Evolutionary conservation across 2,113 vertebrate species (phyloP).

Genomic region (Aphelocoma coerulescens): DNA sequence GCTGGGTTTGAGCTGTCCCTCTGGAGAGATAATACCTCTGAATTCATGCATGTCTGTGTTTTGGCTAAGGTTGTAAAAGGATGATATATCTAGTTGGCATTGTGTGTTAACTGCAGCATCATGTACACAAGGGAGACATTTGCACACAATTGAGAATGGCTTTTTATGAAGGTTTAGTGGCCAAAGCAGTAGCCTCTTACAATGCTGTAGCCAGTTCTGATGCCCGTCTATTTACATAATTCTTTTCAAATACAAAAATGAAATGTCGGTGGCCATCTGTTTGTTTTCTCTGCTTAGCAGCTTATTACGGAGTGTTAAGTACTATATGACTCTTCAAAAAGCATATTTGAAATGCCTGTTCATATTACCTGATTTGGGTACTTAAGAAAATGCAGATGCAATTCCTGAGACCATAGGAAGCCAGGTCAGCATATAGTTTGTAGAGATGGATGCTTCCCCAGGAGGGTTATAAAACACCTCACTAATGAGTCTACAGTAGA

Average conservation of each 20-base stretch:
- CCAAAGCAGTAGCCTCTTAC: neutral
- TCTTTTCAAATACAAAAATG: neutral
- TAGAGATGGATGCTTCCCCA: neutral
- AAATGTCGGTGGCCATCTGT: neutral
- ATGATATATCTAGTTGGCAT: neutral
- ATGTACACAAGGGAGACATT: neutral
- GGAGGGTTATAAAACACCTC: neutral
- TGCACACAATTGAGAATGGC: rapidly evolving
- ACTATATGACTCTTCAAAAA: neutral
- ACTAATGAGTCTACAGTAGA: neutral
- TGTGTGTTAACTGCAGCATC: neutral
- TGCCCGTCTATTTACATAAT: neutral
- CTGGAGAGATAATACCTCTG: neutral
- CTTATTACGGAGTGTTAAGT: neutral
- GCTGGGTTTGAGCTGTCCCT: neutral
- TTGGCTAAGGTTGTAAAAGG: neutral
- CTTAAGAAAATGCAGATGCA: neutral
- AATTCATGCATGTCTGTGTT: neutral
- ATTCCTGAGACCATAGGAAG: neutral
- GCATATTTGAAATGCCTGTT: neutral
- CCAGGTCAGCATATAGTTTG: neutral
- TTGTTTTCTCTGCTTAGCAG: neutral
- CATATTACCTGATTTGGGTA: neutral
- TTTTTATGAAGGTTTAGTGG: neutral
- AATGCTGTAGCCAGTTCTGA: neutral